Conservation (phyloP, 2,888 invertebrate species). For the Clivina fossor region DNA sequence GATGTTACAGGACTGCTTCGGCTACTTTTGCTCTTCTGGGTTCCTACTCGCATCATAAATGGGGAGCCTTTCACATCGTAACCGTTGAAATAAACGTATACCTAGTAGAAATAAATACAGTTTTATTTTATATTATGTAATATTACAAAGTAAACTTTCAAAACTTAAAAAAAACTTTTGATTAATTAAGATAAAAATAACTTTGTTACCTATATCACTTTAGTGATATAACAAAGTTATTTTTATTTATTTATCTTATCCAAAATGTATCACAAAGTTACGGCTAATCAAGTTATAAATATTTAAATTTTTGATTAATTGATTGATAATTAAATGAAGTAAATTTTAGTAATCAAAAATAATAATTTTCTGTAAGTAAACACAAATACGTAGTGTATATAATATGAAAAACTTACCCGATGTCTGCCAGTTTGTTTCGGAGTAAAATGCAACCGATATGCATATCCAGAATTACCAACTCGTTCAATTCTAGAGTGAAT, state of each 20-base stretch:
- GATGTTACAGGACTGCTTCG: conserved; percentile 52
- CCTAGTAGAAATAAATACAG: conserved; percentile 52
- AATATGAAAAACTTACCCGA: conserved; percentile 55
- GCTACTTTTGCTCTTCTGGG: conserved; percentile 64
- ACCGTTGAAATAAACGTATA: conserved; percentile 94
- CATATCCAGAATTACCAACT: conserved; percentile 68
- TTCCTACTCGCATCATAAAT: conserved; percentile 82
- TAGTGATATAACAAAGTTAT: no score
- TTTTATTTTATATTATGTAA: no score
- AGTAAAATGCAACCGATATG: conserved; percentile 75
- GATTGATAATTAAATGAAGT: no score
- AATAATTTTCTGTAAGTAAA: neutral
- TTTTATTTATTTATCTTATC: no score
- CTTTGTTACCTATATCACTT: no score
- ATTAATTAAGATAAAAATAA: no score
- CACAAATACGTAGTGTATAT: neutral
- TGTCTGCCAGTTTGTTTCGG: conserved; percentile 79
- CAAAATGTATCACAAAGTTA: no score
- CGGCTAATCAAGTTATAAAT: no score
- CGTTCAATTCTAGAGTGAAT: conserved; percentile 80
- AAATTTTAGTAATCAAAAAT: no score
- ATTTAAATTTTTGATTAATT: no score
- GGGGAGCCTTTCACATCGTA: conserved; percentile 83
- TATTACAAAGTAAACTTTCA: neutral
- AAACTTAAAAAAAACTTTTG: no score